Percentiles rank a stretch among this genome's conserved stretches.
Evolutionary conservation across 2,888 invertebrate species (phyloP).

Genomic region (Drosophila histrio): DNA sequence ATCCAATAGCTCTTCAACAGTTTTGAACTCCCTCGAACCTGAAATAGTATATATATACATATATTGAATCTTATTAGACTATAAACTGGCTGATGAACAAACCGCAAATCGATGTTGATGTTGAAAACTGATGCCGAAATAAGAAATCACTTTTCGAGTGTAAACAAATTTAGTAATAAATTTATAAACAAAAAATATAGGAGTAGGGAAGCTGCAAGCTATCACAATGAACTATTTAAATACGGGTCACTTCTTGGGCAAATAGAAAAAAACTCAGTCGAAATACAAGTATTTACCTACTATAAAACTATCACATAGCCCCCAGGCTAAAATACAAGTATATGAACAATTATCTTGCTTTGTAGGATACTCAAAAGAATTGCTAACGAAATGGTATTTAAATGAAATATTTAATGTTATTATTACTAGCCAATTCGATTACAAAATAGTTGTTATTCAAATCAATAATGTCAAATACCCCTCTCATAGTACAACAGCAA

Average conservation of each 20-base stretch:
- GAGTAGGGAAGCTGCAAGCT: conserved; percentile 33
- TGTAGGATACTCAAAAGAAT: conserved; percentile 13
- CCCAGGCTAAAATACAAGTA: not conserved
- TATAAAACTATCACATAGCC: not conserved
- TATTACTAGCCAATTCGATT: conserved; percentile 20
- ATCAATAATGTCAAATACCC: conserved; percentile 5
- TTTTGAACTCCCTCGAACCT: not conserved
- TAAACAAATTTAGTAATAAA: conserved; percentile 33
- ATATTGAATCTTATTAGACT: not conserved
- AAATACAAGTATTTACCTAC: not conserved
- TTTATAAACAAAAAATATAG: conserved; percentile 29
- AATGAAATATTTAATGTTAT: conserved; percentile 2
- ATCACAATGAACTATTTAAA: conserved; percentile 63
- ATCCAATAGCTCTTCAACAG: not conserved
- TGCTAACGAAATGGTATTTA: conserved; percentile 5
- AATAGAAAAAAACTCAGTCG: conserved; percentile 17
- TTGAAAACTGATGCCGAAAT: not conserved
- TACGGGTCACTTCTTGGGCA: conserved; percentile 68
- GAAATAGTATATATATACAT: too few species aligned
- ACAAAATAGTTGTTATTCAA: conserved; percentile 16
- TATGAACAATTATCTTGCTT: conserved; percentile 16
- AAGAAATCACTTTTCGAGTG: conserved; percentile 1
- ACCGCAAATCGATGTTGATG: not conserved
- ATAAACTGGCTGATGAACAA: not conserved
- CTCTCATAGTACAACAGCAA: conserved; percentile 31